Evolutionary conservation across 53 echinoderm and acorn worm species (phyloP).

Genomic region (Glandiceps talaboti): DNA sequence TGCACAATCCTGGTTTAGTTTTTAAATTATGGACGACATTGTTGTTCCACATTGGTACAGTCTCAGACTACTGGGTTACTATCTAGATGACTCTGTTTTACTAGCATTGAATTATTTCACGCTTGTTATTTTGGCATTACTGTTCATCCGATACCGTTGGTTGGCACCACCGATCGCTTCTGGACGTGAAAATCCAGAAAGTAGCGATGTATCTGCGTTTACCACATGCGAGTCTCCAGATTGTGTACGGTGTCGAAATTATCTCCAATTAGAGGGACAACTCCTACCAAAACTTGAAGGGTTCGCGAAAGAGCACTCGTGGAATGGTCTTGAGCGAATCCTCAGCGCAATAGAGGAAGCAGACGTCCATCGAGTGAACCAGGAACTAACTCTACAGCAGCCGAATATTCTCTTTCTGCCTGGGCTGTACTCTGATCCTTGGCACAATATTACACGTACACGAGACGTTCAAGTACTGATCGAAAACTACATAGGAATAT

Average conservation of each 20-base stretch:
- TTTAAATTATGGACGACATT: too few species aligned
- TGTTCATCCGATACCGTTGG: not conserved
- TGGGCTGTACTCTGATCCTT: slow-evolving; percentile 17
- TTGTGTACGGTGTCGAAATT: slow-evolving; percentile 46
- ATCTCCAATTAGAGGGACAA: slow-evolving; percentile 9
- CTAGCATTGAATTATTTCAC: too few species aligned
- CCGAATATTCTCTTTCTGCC: slow-evolving; percentile 43
- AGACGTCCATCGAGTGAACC: not conserved
- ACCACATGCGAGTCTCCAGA: slow-evolving; percentile 25
- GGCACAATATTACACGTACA: slow-evolving; percentile 2
- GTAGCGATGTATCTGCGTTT: not conserved
- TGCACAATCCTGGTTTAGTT: too few species aligned
- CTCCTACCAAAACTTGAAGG: slow-evolving; percentile 8
- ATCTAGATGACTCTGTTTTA: too few species aligned
- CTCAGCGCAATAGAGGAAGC: not conserved
- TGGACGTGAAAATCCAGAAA: not conserved
- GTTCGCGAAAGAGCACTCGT: not conserved
- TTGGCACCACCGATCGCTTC: not conserved
- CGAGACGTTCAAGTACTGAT: not conserved
- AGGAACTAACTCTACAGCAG: slow-evolving; percentile 16
- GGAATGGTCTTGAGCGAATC: not conserved
- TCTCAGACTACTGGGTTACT: too few species aligned
- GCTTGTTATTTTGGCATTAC: not conserved
- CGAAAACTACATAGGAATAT: not conserved
- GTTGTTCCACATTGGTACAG: too few species aligned